Percentiles rank a stretch among this genome's conserved stretches.
phyloP scores from a whole-genome alignment of 1,140 invertebrate species.

The Agrypnia vestita region DNA sequence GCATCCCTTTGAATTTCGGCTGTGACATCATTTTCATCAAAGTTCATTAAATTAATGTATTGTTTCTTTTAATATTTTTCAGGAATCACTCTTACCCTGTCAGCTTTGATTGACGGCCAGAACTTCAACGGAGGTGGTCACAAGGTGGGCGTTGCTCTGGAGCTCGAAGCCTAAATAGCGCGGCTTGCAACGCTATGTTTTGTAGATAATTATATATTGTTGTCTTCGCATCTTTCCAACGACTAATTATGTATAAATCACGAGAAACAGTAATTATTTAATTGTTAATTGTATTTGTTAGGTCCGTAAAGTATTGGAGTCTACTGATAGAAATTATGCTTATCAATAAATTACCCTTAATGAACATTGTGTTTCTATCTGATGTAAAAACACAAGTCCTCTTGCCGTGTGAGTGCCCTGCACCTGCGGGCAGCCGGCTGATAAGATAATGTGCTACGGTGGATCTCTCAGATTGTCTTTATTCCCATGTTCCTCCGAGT shows the following conservation, averaged over 20 bases:
- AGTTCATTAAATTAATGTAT: constrained; percentile 32
- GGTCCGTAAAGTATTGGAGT: constrained; percentile 38
- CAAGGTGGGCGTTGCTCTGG: constrained; percentile 94
- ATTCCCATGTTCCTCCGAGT: not conserved
- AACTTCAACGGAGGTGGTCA: constrained; percentile 98
- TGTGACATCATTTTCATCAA: not conserved
- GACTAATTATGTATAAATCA: constrained; percentile 47
- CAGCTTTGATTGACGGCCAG: constrained; percentile 95
- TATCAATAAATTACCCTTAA: constrained; percentile 8
- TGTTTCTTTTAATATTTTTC: constrained; percentile 63
- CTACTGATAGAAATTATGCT: constrained; percentile 44
- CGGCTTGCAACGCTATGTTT: constrained; percentile 5
- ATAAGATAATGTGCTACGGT: not conserved
- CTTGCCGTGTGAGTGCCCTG: not conserved
- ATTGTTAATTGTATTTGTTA: constrained; percentile 41
- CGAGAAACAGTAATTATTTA: constrained; percentile 26
- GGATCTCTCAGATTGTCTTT: constrained; percentile 10
- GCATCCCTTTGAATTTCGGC: too few relatives aligned
- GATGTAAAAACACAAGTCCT: constrained; percentile 8
- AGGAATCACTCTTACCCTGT: constrained; percentile 93
- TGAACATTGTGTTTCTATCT: not conserved
- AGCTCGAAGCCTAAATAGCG: constrained; percentile 86
- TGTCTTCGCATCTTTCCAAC: constrained; percentile 51
- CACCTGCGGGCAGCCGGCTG: not conserved
- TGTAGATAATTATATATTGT: constrained; percentile 53